Evolutionary conservation across 2,888 invertebrate genomes (phyloP).

Genomic region (Sphecodes monilicornis): DNA sequence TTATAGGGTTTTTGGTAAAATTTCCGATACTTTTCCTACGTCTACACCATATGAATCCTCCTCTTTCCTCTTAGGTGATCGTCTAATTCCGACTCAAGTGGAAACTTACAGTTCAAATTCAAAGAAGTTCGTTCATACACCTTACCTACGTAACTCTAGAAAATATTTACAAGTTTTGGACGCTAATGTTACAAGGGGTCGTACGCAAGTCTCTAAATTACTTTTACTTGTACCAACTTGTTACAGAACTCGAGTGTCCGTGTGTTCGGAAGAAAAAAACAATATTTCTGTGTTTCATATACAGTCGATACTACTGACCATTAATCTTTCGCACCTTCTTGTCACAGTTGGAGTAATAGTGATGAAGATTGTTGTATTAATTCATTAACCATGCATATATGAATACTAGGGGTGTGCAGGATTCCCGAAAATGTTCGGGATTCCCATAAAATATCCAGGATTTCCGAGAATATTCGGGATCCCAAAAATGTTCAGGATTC

Average conservation of each 20-base stretch:
- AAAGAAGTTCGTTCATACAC: not conserved
- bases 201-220: not conserved
- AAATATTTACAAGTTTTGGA: not conserved
- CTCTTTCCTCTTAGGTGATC: not conserved
- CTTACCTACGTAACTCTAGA: slow-evolving; percentile 10
- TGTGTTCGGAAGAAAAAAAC: not conserved
- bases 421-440: too few relatives aligned
- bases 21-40: not conserved
- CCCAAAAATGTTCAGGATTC: too few relatives aligned
- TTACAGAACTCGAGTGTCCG: slow-evolving; percentile 7
- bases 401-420: too few relatives aligned
- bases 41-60: not conserved
- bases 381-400: not conserved
- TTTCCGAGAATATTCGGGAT: too few relatives aligned
- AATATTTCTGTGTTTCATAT: not conserved
- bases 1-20: not conserved
- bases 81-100: not conserved
- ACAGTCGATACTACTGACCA: not conserved
- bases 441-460: too few relatives aligned
- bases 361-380: not conserved
- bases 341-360: not conserved
- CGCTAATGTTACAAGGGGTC: slow-evolving; percentile 7
- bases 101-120: not conserved
- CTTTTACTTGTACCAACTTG: slow-evolving; percentile 7
- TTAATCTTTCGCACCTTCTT: not conserved